These are phyloP conservation scores for Ibycter americanus DNA, from an alignment of 2,797 vertebrate species.

Conservation along the genomic window DNA sequence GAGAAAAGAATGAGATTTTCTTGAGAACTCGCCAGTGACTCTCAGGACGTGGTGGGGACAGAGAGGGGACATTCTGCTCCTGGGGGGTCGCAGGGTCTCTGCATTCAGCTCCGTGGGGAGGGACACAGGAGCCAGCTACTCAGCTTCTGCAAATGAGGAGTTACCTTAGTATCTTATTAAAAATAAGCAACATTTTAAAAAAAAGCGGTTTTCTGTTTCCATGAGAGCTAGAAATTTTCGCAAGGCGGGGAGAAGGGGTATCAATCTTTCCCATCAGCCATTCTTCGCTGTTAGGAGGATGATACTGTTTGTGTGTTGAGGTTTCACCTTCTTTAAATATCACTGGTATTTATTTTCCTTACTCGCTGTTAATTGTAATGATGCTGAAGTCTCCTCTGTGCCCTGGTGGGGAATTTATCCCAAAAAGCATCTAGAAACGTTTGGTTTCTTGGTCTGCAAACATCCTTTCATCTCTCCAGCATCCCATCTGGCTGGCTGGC, in stretches of 20 bases:
- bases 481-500: constrained; percentile 54
- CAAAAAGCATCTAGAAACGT: background rate
- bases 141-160: background rate
- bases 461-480: constrained; percentile 48
- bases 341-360: constrained; percentile 56
- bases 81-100: background rate
- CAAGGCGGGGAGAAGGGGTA: background rate
- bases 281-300: background rate
- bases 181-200: background rate
- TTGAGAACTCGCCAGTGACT: background rate
- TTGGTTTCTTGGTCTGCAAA: background rate
- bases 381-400: constrained; percentile 35
- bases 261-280: background rate
- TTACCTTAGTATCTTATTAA: background rate
- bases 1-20: background rate
- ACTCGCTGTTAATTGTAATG: constrained; percentile 16
- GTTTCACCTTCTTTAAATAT: constrained; percentile 46
- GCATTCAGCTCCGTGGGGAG: background rate
- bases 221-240: background rate
- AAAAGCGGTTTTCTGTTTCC: background rate
- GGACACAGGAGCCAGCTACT: background rate
- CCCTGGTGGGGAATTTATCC: constrained; percentile 16
- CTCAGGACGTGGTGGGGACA: fast-evolving
- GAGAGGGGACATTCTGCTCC: background rate
- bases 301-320: background rate